Evolutionary conservation across 2,888 invertebrate species (phyloP).

Genomic region (Macropis europaea): DNA sequence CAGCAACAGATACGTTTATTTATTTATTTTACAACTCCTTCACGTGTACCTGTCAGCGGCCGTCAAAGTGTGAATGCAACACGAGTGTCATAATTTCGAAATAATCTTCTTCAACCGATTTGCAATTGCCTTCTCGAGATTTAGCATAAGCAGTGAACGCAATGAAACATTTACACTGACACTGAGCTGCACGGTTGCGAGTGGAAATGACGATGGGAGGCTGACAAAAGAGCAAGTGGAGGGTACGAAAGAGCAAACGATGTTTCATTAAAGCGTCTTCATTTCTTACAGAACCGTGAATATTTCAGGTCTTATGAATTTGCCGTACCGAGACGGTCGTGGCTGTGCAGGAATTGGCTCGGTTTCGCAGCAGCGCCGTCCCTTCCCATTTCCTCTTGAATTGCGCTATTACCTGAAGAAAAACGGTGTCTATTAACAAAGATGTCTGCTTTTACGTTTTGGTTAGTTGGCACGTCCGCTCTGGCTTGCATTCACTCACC

Average conservation of each 20-base stretch:
- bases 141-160: no score
- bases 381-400: conserved; percentile 90
- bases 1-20: no score
- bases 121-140: no score
- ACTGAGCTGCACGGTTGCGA: no score
- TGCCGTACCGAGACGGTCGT: conserved; percentile 93
- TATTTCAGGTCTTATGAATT: conserved; percentile 51
- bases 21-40: no score
- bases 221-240: background rate
- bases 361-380: conserved; percentile 85
- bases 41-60: no score
- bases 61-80: no score
- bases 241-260: background rate
- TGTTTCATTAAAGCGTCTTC: conserved; percentile 1
- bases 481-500: conserved; percentile 82
- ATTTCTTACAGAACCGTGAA: background rate
- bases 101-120: no score
- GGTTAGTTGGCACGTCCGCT: background rate
- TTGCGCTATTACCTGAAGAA: conserved; percentile 86
- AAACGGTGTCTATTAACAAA: conserved; percentile 4
- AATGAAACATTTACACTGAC: no score
- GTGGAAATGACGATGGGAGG: background rate
- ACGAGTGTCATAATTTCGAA: no score
- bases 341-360: conserved; percentile 91
- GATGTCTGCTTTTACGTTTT: background rate